phyloP scores from a whole-genome alignment of 2,797 vertebrate genomes.

The Danio choprae region DNA sequence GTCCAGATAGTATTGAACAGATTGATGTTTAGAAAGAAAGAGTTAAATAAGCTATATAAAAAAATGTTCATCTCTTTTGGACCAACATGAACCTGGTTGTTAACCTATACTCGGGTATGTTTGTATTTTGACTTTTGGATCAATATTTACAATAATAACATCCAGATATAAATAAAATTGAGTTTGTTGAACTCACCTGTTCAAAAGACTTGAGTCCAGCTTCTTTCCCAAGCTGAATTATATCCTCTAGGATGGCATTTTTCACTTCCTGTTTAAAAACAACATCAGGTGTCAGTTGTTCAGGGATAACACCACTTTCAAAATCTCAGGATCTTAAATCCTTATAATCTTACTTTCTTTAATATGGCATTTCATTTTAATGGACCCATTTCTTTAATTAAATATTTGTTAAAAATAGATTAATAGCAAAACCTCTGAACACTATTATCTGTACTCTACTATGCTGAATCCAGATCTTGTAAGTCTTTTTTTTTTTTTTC shows the following conservation, averaged over 20 bases:
- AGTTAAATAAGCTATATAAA: not conserved
- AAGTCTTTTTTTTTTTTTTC: no score
- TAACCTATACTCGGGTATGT: not conserved
- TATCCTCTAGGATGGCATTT: conserved; percentile 87
- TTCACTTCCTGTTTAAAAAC: conserved; percentile 83
- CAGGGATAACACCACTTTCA: not conserved
- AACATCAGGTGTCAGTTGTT: not conserved
- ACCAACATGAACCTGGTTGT: not conserved
- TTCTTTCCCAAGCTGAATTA: conserved; percentile 88
- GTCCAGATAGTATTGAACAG: no score
- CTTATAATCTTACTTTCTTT: not conserved
- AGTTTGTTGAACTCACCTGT: conserved; percentile 80
- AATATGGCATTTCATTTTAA: not conserved
- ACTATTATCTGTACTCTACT: no score
- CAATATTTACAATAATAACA: not conserved
- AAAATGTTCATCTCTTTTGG: no score
- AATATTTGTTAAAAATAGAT: not conserved
- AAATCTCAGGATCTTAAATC: not conserved
- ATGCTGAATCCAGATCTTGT: no score
- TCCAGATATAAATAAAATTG: not conserved
- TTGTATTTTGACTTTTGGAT: not conserved
- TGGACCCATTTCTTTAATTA: not conserved
- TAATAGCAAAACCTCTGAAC: not conserved
- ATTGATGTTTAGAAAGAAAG: not conserved
- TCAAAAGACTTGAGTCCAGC: conserved; percentile 95